Base-by-base conservation (phyloP, 2,113 vertebrate species). In the Columba janthina region DNA sequence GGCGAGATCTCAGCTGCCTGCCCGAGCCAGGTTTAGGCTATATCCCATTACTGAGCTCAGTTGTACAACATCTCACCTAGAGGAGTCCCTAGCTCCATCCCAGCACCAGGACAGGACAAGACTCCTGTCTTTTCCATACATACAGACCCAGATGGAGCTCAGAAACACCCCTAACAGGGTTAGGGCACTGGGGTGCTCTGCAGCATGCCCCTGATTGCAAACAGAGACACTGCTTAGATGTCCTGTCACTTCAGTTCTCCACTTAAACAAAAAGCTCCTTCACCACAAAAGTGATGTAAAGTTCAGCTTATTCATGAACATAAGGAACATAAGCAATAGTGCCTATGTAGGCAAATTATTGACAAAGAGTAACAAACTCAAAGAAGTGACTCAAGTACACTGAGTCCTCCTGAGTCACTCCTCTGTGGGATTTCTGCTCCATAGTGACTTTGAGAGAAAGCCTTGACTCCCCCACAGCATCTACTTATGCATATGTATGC, bases 81-180 rank as follows among this genome's bases (percentile, higher is more conserved):
- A 62, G 22, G 8, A 80, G 12, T 4, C 11, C 9, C 28, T 46
- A 51, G 46, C n/a, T 74, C 16, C 20, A 57, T 28, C 36, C n/a
- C 26, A 36, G 3, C 40, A 58, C 24, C 3, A 46, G 11, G 26
- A 1, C n/a, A 38, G 17, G 40, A 50, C n/a, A 40, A 58, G 15
- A 58, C 1, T 4, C 9, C 8, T 50, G 20, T 10, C 20, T 86
- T 58, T 86, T 36, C 42, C 67, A 24, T 24, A 11, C 2, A 40
- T 46, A 36, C 11, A 56, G 34, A 51, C 20, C 22, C 22, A 46
- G 5, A 19, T 3, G 15, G 36, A 71, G 69, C 11, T 64, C 25
- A 62, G 26, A 81, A 40, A 0, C 5, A 74, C 2, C 15, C 2
- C 0, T 18, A 34, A 16, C 7, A 31, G 25, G 26, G 18, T 42